Percentiles rank a stretch among this genome's conserved stretches.
Conservation (phyloP, 2,797 vertebrate species). For the Pangasius krempfi region DNA sequence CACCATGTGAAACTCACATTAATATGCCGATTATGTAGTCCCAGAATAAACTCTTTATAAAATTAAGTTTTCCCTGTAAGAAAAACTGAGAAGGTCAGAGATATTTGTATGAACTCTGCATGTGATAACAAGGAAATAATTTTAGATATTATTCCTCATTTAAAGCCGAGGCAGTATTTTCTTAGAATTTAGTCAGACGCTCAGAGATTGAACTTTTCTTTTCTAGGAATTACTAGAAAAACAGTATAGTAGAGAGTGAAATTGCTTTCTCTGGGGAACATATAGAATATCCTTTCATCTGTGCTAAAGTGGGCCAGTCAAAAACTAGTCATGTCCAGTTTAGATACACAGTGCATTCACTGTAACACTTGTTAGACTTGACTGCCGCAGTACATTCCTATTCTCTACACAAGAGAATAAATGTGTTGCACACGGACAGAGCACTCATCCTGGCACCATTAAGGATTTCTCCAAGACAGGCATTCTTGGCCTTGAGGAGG, state of each 20-base stretch:
- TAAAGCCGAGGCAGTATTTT: neutral
- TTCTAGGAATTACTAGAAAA: neutral
- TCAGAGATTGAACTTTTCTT: neutral
- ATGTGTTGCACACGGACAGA: slow-evolving; percentile 9
- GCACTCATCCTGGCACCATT: slow-evolving; percentile 67
- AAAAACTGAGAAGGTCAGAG: no score
- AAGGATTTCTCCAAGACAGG: neutral
- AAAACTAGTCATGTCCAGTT: neutral
- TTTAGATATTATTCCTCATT: neutral
- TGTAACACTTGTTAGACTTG: neutral
- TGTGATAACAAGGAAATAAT: neutral
- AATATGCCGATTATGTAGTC: no score
- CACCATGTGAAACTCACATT: neutral
- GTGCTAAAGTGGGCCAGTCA: neutral
- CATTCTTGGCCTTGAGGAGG: slow-evolving; percentile 69
- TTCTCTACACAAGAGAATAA: neutral
- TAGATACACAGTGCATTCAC: neutral
- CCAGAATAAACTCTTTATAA: neutral
- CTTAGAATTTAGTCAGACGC: neutral
- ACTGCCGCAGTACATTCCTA: neutral
- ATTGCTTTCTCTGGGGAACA: neutral
- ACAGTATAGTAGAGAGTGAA: neutral
- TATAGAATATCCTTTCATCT: neutral
- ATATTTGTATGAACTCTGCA: neutral
- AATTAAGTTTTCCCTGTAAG: no score